A percentile compares a stretch with the other conserved stretches of the same genome.
phyloP scores from a whole-genome alignment of 2,113 vertebrate genomes.

The Heptranchias perlo region DNA sequence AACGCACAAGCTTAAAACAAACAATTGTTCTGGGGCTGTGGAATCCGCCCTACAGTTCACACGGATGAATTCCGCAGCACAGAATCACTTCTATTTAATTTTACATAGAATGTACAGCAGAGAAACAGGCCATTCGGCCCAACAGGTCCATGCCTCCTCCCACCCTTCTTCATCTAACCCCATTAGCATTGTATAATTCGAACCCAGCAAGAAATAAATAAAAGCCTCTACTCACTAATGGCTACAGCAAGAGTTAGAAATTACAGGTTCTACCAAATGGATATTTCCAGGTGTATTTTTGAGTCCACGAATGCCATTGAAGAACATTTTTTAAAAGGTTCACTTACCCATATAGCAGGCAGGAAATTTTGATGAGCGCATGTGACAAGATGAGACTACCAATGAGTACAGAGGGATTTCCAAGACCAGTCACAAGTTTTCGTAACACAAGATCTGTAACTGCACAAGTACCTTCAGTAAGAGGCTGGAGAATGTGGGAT shows the following conservation, averaged over 20 bases:
- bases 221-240: not conserved
- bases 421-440: no score
- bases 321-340: not conserved
- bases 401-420: not conserved
- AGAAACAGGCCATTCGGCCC: no score
- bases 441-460: not conserved
- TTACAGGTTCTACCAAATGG: not conserved
- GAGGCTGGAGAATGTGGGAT: not conserved
- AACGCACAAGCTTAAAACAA: not conserved
- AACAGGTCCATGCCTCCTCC: no score
- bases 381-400: not conserved
- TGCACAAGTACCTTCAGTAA: not conserved
- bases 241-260: not conserved
- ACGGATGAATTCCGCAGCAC: not conserved
- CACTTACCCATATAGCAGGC: not conserved
- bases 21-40: not conserved
- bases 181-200: not conserved
- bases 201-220: not conserved
- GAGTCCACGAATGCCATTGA: not conserved
- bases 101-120: no score
- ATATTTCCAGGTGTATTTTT: not conserved
- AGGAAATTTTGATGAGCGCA: not conserved
- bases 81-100: not conserved
- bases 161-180: no score
- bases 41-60: no score